These are phyloP conservation scores for Pantala flavescens DNA, from an alignment of 1,140 invertebrate genomes.

Conservation along the genomic window DNA sequence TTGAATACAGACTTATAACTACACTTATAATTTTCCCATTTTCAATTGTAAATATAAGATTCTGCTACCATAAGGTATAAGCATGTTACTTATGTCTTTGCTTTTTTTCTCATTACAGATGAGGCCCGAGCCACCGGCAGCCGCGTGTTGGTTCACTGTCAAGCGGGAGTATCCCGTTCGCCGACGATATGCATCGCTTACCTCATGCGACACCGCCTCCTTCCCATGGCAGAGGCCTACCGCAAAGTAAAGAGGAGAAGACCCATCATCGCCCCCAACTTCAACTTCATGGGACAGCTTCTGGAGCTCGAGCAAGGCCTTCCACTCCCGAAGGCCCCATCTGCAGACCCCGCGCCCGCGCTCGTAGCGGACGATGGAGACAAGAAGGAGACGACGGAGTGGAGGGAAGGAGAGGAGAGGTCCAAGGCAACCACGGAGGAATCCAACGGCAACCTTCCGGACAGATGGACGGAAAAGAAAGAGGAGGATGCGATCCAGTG, in stretches of 20 bases:
- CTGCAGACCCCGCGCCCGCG: neutral
- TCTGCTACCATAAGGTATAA: too few relatives aligned
- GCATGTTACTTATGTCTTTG: neutral
- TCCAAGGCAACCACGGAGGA: neutral
- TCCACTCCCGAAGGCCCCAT: constrained; percentile 30
- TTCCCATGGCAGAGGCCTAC: constrained; percentile 84
- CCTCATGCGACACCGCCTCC: constrained; percentile 77
- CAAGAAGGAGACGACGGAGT: neutral
- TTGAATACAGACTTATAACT: too few relatives aligned
- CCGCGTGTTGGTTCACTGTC: constrained; percentile 86
- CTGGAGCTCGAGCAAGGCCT: constrained; percentile 72
- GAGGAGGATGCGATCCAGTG: neutral
- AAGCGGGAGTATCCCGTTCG: constrained; percentile 87
- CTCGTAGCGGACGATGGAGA: neutral
- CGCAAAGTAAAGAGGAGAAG: constrained; percentile 74
- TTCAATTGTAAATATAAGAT: too few relatives aligned
- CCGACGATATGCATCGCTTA: constrained; percentile 92
- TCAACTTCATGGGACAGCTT: constrained; percentile 95
- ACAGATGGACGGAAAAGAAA: neutral
- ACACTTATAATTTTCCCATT: too few relatives aligned
- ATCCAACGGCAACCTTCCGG: neutral
- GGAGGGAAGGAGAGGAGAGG: neutral
- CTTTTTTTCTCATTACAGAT: constrained; percentile 53
- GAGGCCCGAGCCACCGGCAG: constrained; percentile 65
- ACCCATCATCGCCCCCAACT: constrained; percentile 88